Evolutionary conservation across 2,888 invertebrate genomes (phyloP).

Genomic region (Dromius quadrimaculatus): DNA sequence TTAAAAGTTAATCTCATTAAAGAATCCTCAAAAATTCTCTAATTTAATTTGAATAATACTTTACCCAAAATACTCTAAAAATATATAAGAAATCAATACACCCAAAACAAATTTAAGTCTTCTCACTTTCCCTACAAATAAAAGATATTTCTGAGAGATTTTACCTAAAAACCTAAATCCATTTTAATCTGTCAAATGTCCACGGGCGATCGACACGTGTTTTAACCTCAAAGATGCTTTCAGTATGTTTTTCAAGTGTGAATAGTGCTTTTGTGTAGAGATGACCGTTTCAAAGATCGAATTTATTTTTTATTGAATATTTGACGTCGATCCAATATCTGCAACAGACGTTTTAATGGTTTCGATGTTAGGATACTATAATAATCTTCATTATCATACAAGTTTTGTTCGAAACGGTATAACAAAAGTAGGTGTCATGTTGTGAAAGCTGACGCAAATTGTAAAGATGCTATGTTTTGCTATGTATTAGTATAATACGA

Average conservation of each 20-base stretch:
- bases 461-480: no score
- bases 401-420: not conserved
- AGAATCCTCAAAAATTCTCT: slow-evolving; percentile 27
- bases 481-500: no score
- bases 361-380: no score
- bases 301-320: slow-evolving; percentile 33
- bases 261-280: not conserved
- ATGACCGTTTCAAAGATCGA: slow-evolving; percentile 29
- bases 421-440: no score
- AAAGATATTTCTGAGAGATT: slow-evolving; percentile 7
- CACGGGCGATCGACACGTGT: not conserved
- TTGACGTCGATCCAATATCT: not conserved
- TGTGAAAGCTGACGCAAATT: no score
- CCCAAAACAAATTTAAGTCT: slow-evolving; percentile 3
- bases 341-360: slow-evolving; percentile 26
- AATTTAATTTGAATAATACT: slow-evolving; percentile 37
- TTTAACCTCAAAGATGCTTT: slow-evolving; percentile 1
- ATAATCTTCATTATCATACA: no score
- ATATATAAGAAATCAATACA: slow-evolving; percentile 27
- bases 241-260: slow-evolving; percentile 11
- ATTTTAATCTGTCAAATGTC: slow-evolving; percentile 40
- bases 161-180: slow-evolving; percentile 26
- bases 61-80: slow-evolving; percentile 21
- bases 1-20: slow-evolving; percentile 35
- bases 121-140: not conserved